A percentile compares a stretch with the other conserved stretches of the same genome.
These are phyloP conservation scores for Silurus glanis DNA, from an alignment of 2,113 vertebrate genomes.

Conservation along the genomic window DNA sequence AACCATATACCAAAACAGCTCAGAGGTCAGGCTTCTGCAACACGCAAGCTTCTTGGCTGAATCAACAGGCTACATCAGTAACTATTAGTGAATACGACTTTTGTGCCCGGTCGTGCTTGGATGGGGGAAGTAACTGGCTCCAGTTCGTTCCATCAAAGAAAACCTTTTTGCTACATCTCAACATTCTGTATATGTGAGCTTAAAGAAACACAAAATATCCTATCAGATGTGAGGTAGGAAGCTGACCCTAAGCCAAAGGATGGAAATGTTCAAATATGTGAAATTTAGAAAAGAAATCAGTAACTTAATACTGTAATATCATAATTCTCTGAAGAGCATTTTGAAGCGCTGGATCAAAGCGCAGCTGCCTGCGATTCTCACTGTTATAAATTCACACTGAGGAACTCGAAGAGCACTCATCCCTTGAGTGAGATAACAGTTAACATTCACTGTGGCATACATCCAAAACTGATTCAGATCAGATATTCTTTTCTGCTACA, in stretches of 20 bases:
- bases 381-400: neutral
- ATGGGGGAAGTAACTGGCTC: conserved; percentile 61
- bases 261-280: neutral
- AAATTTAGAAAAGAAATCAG: conserved; percentile 3
- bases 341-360: neutral
- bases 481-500: conserved; percentile 30
- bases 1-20: conserved; percentile 69
- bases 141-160: conserved; percentile 63
- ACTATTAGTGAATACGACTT: conserved; percentile 74
- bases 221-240: neutral
- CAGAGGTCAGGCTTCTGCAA: conserved; percentile 68
- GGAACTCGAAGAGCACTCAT: neutral
- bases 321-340: neutral
- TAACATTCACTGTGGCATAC: conserved; percentile 39
- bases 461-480: conserved; percentile 45
- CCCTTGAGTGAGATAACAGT: conserved; percentile 46
- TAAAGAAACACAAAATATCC: conserved; percentile 26
- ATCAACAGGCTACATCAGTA: conserved; percentile 74
- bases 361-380: neutral
- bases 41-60: conserved; percentile 55
- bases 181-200: conserved; percentile 29
- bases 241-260: neutral
- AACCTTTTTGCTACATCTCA: conserved; percentile 59
- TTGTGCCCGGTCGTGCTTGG: conserved; percentile 64
- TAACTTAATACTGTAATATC: neutral